Percentiles rank a stretch among this genome's conserved stretches.
These are phyloP conservation scores for Leptogaster cylindrica DNA, from an alignment of 2,888 invertebrate species.

Conservation along the genomic window DNA sequence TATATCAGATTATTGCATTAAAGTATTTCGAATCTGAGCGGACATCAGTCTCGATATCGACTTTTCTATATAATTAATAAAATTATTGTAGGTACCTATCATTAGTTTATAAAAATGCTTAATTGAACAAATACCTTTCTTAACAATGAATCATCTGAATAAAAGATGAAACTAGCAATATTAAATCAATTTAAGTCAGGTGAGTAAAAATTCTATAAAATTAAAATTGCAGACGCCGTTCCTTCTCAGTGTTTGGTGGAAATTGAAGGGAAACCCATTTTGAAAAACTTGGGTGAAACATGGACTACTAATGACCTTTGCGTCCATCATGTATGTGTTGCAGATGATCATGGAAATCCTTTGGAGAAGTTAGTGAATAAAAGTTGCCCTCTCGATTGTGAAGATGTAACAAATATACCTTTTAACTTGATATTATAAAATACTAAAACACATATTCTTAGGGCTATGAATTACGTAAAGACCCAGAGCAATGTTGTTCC, in stretches of 20 bases:
- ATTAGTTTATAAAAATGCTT: too few species aligned
- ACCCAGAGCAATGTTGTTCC: slow-evolving; percentile 57
- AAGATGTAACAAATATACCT: slow-evolving; percentile 54
- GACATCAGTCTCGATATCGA: too few species aligned
- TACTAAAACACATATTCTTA: slow-evolving; percentile 44
- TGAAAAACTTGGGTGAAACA: slow-evolving; percentile 55
- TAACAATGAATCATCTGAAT: too few species aligned
- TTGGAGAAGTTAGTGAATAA: slow-evolving; percentile 51
- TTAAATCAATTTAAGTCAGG: too few species aligned
- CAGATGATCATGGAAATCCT: slow-evolving; percentile 50
- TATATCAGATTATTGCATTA: too few species aligned
- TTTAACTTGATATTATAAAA: neutral
- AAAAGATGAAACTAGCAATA: too few species aligned
- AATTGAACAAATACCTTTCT: too few species aligned
- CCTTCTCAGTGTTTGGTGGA: slow-evolving; percentile 55
- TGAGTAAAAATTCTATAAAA: too few species aligned
- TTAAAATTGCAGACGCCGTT: slow-evolving; percentile 40
- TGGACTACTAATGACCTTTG: slow-evolving; percentile 58
- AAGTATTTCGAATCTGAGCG: too few species aligned
- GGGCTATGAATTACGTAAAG: slow-evolving; percentile 56
- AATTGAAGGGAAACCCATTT: slow-evolving; percentile 46
- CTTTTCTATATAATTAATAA: too few species aligned
- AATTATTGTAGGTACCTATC: too few species aligned
- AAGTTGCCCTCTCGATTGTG: slow-evolving; percentile 56
- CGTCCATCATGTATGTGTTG: slow-evolving; percentile 54